Percentiles rank a stretch among this genome's conserved stretches.
Conservation (phyloP, 2,888 invertebrate genomes). For the Lasioglossum figueresi region DNA sequence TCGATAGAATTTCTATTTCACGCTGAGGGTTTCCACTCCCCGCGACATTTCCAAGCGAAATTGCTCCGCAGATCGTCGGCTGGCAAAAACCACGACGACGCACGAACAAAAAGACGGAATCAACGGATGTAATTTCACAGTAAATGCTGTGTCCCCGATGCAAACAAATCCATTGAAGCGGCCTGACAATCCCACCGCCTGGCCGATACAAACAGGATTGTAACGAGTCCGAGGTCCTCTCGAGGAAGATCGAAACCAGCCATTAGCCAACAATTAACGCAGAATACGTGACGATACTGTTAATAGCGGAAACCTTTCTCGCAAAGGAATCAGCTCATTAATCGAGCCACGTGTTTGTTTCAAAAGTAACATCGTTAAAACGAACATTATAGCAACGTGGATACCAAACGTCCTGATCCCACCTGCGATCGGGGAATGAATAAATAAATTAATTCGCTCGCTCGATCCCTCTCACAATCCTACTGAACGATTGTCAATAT, state of each 20-base stretch:
- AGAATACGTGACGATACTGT: conserved; percentile 41
- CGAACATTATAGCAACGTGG: neutral
- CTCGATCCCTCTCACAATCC: neutral
- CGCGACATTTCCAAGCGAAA: neutral
- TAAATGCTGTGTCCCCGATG: neutral
- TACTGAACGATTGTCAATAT: neutral
- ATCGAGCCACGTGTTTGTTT: neutral
- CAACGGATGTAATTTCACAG: neutral
- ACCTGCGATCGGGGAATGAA: neutral
- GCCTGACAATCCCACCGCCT: neutral
- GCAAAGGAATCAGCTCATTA: neutral
- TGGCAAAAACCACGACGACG: neutral
- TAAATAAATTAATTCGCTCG: conserved; percentile 2
- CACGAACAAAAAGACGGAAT: neutral
- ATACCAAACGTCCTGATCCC: neutral
- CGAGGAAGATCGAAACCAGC: conserved; percentile 33
- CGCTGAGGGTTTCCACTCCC: too few relatives aligned
- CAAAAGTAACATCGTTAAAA: neutral
- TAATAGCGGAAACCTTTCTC: neutral
- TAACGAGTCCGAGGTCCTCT: conserved; percentile 21
- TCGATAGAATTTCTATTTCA: too few relatives aligned
- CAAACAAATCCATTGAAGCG: neutral
- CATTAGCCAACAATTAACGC: conserved; percentile 47
- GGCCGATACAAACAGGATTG: neutral
- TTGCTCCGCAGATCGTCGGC: neutral